A percentile compares a stretch with the other conserved stretches of the same genome.
These are phyloP conservation scores for Listronotus oregonensis DNA, from an alignment of 1,140 invertebrate genomes.

Conservation along the genomic window DNA sequence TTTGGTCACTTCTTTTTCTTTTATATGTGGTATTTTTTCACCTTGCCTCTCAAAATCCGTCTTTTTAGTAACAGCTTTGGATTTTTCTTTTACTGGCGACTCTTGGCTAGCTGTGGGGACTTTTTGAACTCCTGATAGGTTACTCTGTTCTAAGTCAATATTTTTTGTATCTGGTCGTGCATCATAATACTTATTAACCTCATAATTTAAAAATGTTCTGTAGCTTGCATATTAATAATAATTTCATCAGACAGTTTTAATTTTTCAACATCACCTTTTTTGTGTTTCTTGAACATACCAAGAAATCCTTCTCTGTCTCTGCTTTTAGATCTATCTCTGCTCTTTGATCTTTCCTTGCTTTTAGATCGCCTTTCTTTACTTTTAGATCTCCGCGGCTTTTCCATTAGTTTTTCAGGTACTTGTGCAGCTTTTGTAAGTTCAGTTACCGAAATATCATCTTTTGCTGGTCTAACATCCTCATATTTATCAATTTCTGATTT, in stretches of 20 bases:
- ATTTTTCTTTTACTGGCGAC: too few species aligned
- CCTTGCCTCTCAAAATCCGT: too few species aligned
- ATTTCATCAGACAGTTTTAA: constrained; percentile 17
- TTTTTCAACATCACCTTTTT: constrained; percentile 11
- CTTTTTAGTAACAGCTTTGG: too few species aligned
- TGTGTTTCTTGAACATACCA: constrained; percentile 27
- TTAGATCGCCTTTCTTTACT: constrained; percentile 21
- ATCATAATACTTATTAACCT: constrained; percentile 38
- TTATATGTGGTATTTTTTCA: too few species aligned
- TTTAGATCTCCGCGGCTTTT: constrained; percentile 12
- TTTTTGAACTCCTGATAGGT: neutral
- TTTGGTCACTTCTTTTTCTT: neutral
- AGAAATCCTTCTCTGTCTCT: constrained; percentile 24
- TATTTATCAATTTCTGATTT: constrained; percentile 28
- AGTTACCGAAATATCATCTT: neutral
- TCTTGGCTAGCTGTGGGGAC: too few species aligned
- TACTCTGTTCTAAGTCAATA: too few species aligned
- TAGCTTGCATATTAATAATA: constrained; percentile 31
- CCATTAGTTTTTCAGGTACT: constrained; percentile 7
- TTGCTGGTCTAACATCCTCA: constrained; percentile 30
- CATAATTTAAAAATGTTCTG: constrained; percentile 38
- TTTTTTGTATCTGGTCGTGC: constrained; percentile 1
- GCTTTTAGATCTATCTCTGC: constrained; percentile 34
- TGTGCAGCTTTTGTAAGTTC: neutral
- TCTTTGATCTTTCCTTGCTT: constrained; percentile 28